phyloP scores from a whole-genome alignment of 2,888 invertebrate genomes.

The Drosophila trichaetosa region DNA sequence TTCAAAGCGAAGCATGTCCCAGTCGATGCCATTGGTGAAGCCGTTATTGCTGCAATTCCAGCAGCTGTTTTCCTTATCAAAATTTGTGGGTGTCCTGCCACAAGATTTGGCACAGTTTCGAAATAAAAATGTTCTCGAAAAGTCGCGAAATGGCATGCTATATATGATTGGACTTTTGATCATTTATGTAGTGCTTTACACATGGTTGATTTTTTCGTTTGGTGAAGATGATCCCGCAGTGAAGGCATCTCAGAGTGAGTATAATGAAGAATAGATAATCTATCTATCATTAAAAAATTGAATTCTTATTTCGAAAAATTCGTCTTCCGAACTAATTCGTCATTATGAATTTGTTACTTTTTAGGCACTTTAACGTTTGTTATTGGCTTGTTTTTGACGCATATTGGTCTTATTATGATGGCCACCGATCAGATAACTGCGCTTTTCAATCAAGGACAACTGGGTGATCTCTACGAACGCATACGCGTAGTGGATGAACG shows the following conservation, averaged over 20 bases:
- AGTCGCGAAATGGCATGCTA: conserved; percentile 79
- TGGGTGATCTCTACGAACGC: conserved; percentile 82
- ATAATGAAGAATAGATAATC: neutral
- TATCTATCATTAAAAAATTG: neutral
- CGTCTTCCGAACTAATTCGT: neutral
- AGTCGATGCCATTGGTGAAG: conserved; percentile 57
- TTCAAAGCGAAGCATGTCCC: conserved; percentile 55
- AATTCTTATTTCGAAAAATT: neutral
- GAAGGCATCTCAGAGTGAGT: conserved; percentile 82
- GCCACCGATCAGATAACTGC: conserved; percentile 83
- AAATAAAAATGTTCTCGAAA: conserved; percentile 68
- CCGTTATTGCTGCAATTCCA: conserved; percentile 78
- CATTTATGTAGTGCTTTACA: conserved; percentile 74
- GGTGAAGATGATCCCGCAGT: conserved; percentile 77
- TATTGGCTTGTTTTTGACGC: conserved; percentile 84
- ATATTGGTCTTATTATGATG: conserved; percentile 84
- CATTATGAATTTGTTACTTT: neutral
- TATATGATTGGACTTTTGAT: conserved; percentile 70
- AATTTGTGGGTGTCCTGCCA: conserved; percentile 83
- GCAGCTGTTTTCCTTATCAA: conserved; percentile 81
- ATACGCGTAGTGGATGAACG: conserved; percentile 82
- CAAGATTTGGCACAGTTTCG: conserved; percentile 77
- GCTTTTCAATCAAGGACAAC: conserved; percentile 80
- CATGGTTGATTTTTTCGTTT: conserved; percentile 79
- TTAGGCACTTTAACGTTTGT: conserved; percentile 84